Conservation (phyloP, 2,797 vertebrate genomes). For the Sylvilagus floridanus region DNA sequence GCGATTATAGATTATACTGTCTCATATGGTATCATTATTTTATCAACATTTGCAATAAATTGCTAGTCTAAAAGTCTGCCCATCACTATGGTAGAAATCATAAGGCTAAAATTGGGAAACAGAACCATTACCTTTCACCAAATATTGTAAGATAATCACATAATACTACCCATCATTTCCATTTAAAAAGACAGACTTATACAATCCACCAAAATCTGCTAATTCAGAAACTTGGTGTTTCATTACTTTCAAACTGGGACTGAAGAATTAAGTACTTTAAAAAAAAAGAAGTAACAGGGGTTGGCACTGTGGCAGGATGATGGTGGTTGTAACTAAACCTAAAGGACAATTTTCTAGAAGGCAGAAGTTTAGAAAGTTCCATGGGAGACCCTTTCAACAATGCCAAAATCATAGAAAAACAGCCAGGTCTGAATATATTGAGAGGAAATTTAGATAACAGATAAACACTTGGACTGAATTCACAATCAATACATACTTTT, state of each 20-base stretch:
- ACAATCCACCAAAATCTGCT: constrained; percentile 65
- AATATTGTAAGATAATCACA: constrained; percentile 68
- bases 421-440: background rate
- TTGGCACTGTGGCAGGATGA: too few relatives aligned
- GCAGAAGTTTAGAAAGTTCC: background rate
- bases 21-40: constrained; percentile 75
- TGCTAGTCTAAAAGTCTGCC: constrained; percentile 67
- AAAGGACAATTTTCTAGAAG: background rate
- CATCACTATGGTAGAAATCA: constrained; percentile 68
- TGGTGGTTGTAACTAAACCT: background rate
- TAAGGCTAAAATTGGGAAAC: constrained; percentile 75
- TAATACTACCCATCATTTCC: constrained; percentile 71
- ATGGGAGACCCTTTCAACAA: background rate
- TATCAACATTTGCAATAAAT: constrained; percentile 82
- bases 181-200: constrained; percentile 61
- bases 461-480: background rate
- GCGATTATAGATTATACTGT: constrained; percentile 69
- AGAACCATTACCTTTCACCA: constrained; percentile 75
- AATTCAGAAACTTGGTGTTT: constrained; percentile 63
- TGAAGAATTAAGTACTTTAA: constrained; percentile 47
- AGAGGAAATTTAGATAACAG: background rate
- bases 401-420: background rate
- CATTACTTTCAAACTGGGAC: constrained; percentile 45
- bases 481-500: background rate
- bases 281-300: too few relatives aligned